These are phyloP conservation scores for Propithecus coquereli DNA, from an alignment of 2,113 vertebrate genomes.

Conservation along the genomic window DNA sequence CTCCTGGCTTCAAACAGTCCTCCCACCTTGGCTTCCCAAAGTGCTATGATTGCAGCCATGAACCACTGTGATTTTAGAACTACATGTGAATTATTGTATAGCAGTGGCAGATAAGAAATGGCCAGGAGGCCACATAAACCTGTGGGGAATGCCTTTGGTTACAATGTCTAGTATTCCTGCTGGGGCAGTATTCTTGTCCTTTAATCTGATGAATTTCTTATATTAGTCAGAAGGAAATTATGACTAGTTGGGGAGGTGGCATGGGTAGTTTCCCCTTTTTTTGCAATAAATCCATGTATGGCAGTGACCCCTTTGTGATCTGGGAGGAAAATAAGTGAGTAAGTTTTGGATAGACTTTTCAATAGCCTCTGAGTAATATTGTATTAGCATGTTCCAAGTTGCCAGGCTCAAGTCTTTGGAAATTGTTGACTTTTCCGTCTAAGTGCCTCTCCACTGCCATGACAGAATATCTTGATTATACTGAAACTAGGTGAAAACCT, in stretches of 20 bases:
- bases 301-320: background rate
- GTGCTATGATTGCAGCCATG: too few species aligned
- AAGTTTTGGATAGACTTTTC: conserved; percentile 9
- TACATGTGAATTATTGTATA: background rate
- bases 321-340: background rate
- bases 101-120: background rate
- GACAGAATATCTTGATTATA: background rate
- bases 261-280: background rate
- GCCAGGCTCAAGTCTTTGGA: background rate
- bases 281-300: background rate
- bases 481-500: background rate
- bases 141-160: background rate
- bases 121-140: background rate
- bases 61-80: too few species aligned
- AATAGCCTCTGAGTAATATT: background rate
- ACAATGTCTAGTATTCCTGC: background rate
- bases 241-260: background rate
- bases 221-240: background rate
- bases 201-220: background rate
- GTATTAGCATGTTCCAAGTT: background rate
- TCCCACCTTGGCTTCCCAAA: too few species aligned
- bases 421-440: background rate
- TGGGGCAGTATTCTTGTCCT: background rate
- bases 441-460: background rate
- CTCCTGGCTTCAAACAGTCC: too few species aligned